phyloP scores from a whole-genome alignment of 2,113 vertebrate species.

The Clarias gariepinus region DNA sequence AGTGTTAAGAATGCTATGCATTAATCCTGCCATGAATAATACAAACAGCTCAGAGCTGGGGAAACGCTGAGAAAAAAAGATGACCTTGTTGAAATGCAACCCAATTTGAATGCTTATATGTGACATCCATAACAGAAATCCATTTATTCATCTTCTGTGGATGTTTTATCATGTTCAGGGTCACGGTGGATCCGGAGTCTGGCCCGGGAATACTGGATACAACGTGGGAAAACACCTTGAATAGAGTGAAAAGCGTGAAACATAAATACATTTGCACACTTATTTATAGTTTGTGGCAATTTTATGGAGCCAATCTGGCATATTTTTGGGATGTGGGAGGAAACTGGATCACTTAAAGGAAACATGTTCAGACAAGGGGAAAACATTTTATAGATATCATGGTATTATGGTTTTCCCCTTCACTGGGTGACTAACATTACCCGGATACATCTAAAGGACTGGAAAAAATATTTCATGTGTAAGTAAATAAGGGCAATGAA shows the following conservation, averaged over 20 bases:
- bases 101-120: slow-evolving; percentile 21
- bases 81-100: slow-evolving; percentile 37
- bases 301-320: not conserved
- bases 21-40: slow-evolving; percentile 40
- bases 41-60: slow-evolving; percentile 21
- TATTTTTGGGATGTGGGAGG: not conserved
- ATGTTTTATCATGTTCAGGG: not conserved
- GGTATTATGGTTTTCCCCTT: not conserved
- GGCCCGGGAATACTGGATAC: not conserved
- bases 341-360: not conserved
- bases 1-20: slow-evolving; percentile 44
- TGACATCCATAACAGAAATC: slow-evolving; percentile 32
- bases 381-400: not conserved
- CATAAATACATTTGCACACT: not conserved
- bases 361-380: not conserved
- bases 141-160: slow-evolving; percentile 4
- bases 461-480: not conserved
- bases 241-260: not conserved
- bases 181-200: not conserved
- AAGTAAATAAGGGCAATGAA: not conserved
- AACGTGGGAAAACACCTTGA: not conserved
- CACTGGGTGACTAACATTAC: not conserved
- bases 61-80: slow-evolving; percentile 36
- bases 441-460: not conserved
- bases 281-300: not conserved